phyloP scores from a whole-genome alignment of 2,888 invertebrate species.

The Sicus ferrugineus region DNA sequence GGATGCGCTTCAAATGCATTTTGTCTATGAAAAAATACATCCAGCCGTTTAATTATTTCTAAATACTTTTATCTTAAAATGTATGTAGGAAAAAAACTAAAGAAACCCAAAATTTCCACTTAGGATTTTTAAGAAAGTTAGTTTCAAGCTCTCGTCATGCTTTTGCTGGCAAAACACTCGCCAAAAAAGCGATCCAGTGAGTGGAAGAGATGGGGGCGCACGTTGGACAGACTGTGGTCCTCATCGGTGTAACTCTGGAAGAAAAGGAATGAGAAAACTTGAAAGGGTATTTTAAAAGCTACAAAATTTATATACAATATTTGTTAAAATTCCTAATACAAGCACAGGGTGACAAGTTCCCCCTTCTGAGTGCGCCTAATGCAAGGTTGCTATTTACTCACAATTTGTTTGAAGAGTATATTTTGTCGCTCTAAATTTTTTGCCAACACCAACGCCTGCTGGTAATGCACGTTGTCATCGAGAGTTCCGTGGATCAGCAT shows the following conservation, averaged over 20 bases:
- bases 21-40: slow-evolving; percentile 6
- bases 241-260: slow-evolving; percentile 93
- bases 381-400: slow-evolving; percentile 64
- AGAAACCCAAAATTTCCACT: background rate
- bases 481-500: slow-evolving; percentile 93
- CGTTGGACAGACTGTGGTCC: slow-evolving; percentile 84
- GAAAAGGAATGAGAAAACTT: too few relatives aligned
- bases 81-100: background rate
- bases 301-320: background rate
- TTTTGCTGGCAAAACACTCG: slow-evolving; percentile 59
- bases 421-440: slow-evolving; percentile 84
- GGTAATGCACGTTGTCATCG: slow-evolving; percentile 97
- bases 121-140: too few relatives aligned
- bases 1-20: slow-evolving; percentile 15
- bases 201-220: slow-evolving; percentile 88
- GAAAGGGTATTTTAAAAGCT: background rate
- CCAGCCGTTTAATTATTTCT: too few relatives aligned
- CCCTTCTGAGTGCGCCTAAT: too few relatives aligned
- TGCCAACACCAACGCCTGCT: slow-evolving; percentile 92
- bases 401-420: slow-evolving; percentile 92
- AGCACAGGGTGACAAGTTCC: too few relatives aligned
- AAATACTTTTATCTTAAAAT: too few relatives aligned
- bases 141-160: slow-evolving; percentile 51
- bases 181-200: slow-evolving; percentile 84
- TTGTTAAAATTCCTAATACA: background rate